These are phyloP conservation scores for Odocoileus virginianus DNA, from an alignment of 2,113 vertebrate genomes.

Conservation along the genomic window DNA sequence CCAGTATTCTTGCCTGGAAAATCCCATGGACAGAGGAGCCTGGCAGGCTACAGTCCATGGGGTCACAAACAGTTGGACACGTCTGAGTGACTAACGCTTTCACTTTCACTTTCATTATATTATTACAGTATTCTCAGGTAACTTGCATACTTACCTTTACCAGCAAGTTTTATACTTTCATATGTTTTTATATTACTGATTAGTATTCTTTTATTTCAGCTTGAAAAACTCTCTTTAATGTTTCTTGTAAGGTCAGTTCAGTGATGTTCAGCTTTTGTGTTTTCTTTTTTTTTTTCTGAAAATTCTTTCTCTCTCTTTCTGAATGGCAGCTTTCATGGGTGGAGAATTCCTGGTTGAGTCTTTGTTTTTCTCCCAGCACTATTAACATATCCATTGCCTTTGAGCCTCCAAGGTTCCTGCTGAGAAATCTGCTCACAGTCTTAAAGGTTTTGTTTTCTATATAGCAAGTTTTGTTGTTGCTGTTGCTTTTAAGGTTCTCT, in stretches of 20 bases:
- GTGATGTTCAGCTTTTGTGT: background rate
- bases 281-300: background rate
- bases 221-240: background rate
- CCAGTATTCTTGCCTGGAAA: background rate
- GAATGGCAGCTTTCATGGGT: background rate
- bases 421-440: background rate
- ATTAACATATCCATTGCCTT: background rate
- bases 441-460: background rate
- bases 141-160: background rate
- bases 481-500: background rate
- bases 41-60: background rate
- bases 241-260: background rate
- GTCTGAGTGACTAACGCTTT: background rate
- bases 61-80: background rate
- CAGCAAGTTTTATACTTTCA: background rate
- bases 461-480: background rate
- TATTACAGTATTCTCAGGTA: background rate
- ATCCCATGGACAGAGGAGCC: background rate
- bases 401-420: background rate
- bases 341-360: background rate
- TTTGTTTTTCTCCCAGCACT: background rate
- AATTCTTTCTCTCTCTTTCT: background rate
- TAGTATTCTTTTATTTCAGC: background rate
- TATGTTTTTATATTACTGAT: background rate
- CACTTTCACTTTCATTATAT: background rate